These are phyloP conservation scores for Heliocidaris tuberculata DNA, from an alignment of 35 echinoderm and acorn worm genomes.

Conservation along the genomic window DNA sequence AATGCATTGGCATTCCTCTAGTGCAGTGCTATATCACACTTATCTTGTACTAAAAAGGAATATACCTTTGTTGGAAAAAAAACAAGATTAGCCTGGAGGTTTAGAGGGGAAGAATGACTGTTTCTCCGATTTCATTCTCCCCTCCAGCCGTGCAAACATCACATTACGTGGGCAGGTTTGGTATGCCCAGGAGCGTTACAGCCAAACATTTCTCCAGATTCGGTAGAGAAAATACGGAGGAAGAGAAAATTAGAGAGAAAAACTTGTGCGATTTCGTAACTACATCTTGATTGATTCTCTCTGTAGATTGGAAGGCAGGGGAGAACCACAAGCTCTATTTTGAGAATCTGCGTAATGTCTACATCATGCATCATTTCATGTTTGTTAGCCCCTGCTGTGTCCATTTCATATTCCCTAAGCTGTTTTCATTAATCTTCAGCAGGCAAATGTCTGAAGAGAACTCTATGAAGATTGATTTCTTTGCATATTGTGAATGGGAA, in stretches of 20 bases:
- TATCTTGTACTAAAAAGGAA: background rate
- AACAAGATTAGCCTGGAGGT: background rate
- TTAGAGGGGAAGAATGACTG: background rate
- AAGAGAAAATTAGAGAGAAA: background rate
- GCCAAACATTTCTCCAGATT: background rate
- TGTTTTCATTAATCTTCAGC: background rate
- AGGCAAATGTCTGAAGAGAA: background rate
- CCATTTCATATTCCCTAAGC: background rate
- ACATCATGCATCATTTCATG: constrained; percentile 6
- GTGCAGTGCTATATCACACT: background rate
- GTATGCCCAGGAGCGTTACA: background rate
- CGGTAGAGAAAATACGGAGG: background rate
- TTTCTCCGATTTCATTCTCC: background rate
- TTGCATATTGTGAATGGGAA: background rate
- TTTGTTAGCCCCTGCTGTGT: background rate
- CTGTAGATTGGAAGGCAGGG: background rate
- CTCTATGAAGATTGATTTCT: background rate
- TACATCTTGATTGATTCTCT: background rate
- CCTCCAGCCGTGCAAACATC: background rate
- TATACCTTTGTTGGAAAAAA: background rate
- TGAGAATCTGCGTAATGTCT: background rate
- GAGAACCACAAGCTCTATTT: constrained; percentile 2
- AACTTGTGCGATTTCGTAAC: background rate
- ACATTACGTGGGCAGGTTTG: background rate
- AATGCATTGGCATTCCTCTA: background rate